Evolutionary conservation across 2,888 invertebrate genomes (phyloP).

Genomic region (Hypsopygia costalis): DNA sequence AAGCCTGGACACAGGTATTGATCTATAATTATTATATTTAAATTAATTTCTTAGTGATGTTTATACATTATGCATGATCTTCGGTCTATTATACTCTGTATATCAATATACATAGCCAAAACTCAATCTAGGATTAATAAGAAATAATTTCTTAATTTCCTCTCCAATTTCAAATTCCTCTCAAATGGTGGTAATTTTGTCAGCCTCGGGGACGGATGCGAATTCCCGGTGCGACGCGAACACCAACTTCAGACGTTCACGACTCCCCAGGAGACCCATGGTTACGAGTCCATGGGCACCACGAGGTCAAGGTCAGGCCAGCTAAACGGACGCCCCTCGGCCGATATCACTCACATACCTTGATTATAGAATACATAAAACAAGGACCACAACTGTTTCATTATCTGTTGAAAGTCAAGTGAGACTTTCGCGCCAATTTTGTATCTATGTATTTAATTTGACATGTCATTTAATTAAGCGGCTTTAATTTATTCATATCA

Average conservation of each 20-base stretch:
- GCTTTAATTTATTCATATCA: too few relatives aligned
- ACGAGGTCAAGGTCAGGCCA: constrained; percentile 90
- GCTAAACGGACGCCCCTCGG: constrained; percentile 34
- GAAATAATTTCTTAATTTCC: not conserved
- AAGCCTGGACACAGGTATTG: too few relatives aligned
- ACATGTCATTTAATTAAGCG: too few relatives aligned
- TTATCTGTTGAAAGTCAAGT: too few relatives aligned
- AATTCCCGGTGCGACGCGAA: constrained; percentile 90
- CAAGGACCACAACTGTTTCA: not conserved
- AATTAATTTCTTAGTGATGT: too few relatives aligned
- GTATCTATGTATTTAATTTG: too few relatives aligned
- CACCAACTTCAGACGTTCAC: constrained; percentile 74
- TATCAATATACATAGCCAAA: too few relatives aligned
- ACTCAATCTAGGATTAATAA: not conserved
- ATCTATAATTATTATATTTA: too few relatives aligned
- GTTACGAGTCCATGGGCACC: constrained; percentile 95
- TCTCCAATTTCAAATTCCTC: not conserved
- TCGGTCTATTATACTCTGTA: too few relatives aligned
- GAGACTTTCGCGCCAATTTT: too few relatives aligned
- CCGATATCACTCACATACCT: constrained; percentile 58
- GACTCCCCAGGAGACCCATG: constrained; percentile 66
- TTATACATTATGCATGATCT: too few relatives aligned
- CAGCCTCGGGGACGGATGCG: constrained; percentile 95
- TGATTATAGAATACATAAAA: constrained; percentile 33
- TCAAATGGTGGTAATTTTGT: constrained; percentile 37